A percentile compares a stretch with the other conserved stretches of the same genome.
Evolutionary conservation across 2,797 vertebrate genomes (phyloP).

Genomic region (Erpetoichthys calabaricus): DNA sequence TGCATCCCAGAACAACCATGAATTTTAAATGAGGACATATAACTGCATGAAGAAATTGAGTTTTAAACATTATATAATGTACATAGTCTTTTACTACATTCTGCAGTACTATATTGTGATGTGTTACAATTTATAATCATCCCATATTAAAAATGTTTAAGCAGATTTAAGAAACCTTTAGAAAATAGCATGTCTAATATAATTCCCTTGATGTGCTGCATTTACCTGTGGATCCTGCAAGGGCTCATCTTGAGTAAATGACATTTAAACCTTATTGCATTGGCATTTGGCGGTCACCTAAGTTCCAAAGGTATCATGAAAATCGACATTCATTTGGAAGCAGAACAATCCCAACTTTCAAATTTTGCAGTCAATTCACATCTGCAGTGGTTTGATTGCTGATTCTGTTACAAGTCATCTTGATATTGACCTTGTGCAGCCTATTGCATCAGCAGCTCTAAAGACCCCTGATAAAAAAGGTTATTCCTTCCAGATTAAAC

Average conservation of each 20-base stretch:
- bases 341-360: slow-evolving; percentile 8
- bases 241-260: background rate
- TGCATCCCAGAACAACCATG: too few relatives aligned
- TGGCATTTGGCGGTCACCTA: background rate
- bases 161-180: background rate
- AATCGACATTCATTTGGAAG: background rate
- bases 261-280: slow-evolving; percentile 3
- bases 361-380: slow-evolving; percentile 26
- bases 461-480: slow-evolving; percentile 49
- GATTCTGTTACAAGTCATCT: slow-evolving; percentile 25
- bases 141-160: too few relatives aligned
- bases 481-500: slow-evolving; percentile 44
- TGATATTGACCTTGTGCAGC: slow-evolving; percentile 38
- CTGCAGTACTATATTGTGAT: too few relatives aligned
- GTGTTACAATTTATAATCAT: too few relatives aligned
- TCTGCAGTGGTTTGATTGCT: slow-evolving; percentile 18
- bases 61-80: too few relatives aligned
- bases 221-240: background rate
- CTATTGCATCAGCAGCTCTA: slow-evolving; percentile 24
- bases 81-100: too few relatives aligned
- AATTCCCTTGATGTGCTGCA: background rate
- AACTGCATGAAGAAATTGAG: too few relatives aligned
- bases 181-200: background rate
- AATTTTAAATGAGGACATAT: too few relatives aligned
- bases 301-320: background rate